Evolutionary conservation across 2,888 invertebrate genomes (phyloP).

Genomic region (Drosophila mimica): DNA sequence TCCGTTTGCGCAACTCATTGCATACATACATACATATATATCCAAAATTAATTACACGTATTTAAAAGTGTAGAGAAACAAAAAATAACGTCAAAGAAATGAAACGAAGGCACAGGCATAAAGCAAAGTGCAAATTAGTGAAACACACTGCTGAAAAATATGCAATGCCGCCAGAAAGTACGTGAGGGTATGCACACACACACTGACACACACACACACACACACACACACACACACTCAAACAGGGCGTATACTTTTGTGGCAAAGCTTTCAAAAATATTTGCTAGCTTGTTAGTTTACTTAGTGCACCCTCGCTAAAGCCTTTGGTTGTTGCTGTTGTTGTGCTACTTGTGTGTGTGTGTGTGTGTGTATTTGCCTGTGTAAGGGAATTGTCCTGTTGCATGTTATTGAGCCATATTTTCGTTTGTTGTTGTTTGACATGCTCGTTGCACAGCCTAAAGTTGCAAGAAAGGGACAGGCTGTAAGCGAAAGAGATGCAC

Average conservation of each 20-base stretch:
- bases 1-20: conserved; percentile 35
- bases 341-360: conserved; percentile 23
- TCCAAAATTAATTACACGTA: conserved; percentile 80
- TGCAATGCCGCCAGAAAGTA: conserved; percentile 47
- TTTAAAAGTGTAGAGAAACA: conserved; percentile 66
- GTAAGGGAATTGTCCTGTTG: conserved; percentile 68
- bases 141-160: conserved; percentile 70
- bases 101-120: conserved; percentile 50
- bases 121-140: conserved; percentile 80
- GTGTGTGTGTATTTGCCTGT: conserved; percentile 30
- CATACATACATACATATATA: conserved; percentile 16
- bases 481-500: conserved; percentile 1
- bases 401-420: conserved; percentile 79
- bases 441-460: conserved; percentile 47
- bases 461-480: conserved; percentile 17
- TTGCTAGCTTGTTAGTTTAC: conserved; percentile 72
- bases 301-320: conserved; percentile 54
- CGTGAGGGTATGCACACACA: conserved; percentile 9
- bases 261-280: conserved; percentile 73
- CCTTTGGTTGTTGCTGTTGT: conserved; percentile 37
- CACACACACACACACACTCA: conserved; percentile 1
- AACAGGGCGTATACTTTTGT: conserved; percentile 61
- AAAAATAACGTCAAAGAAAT: conserved; percentile 27
- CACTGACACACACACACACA: conserved; percentile 7
- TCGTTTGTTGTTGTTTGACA: conserved; percentile 60